phyloP scores from a whole-genome alignment of 2,888 invertebrate genomes.

The Agrotis ipsilon region DNA sequence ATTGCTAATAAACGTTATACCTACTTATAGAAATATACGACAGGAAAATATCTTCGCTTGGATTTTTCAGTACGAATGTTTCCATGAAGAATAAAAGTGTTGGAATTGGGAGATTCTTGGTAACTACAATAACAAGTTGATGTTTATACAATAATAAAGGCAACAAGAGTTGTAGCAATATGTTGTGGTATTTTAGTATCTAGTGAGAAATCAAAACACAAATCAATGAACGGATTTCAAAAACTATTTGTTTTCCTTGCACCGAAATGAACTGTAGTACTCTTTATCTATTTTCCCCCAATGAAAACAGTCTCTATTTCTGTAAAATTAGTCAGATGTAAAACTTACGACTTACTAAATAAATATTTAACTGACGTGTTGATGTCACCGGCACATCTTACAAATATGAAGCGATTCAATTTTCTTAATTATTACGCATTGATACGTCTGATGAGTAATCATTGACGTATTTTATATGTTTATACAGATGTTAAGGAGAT shows the following conservation, averaged over 20 bases:
- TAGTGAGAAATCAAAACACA: slow-evolving; percentile 19
- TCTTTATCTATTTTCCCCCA: slow-evolving; percentile 12
- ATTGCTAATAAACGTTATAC: not conserved
- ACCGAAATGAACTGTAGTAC: slow-evolving; percentile 3
- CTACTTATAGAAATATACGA: slow-evolving; percentile 4
- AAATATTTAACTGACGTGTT: slow-evolving; percentile 5
- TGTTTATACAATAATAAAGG: not conserved
- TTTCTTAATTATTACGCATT: slow-evolving; percentile 71
- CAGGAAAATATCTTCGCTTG: slow-evolving; percentile 34
- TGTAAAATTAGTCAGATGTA: not conserved
- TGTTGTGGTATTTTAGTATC: slow-evolving; percentile 5
- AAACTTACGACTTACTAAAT: slow-evolving; percentile 13
- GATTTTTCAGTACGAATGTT: slow-evolving; percentile 22
- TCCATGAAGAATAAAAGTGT: slow-evolving; percentile 18
- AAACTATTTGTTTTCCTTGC: not conserved
- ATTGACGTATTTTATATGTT: slow-evolving; percentile 83
- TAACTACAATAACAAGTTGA: slow-evolving; percentile 16
- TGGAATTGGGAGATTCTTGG: slow-evolving; percentile 15
- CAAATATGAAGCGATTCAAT: slow-evolving; percentile 57
- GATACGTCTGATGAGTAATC: slow-evolving; percentile 76
- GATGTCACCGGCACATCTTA: slow-evolving; percentile 34
- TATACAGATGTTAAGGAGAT: slow-evolving; percentile 80
- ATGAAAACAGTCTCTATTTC: slow-evolving; percentile 2
- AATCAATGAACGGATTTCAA: slow-evolving; percentile 7
- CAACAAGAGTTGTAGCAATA: slow-evolving; percentile 2